Evolutionary conservation across 2,888 invertebrate genomes (phyloP).

Genomic region (Eristalinus sepulchralis): DNA sequence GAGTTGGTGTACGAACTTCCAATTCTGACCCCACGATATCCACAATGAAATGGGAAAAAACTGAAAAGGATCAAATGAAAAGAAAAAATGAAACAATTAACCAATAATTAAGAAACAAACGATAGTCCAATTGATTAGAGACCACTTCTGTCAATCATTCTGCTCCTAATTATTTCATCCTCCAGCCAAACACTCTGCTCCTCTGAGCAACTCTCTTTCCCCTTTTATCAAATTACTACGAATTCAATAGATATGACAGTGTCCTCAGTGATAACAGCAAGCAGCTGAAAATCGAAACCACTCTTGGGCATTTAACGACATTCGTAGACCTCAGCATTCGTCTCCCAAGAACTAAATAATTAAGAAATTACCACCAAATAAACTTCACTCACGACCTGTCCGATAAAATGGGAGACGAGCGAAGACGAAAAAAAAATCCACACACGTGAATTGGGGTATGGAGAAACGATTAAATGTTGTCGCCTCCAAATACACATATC

Average conservation of each 20-base stretch:
- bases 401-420: slow-evolving; percentile 46
- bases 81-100: not conserved
- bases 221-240: slow-evolving; percentile 5
- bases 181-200: not conserved
- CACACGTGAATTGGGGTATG: not conserved
- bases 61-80: not conserved
- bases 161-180: slow-evolving; percentile 3
- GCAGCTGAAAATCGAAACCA: slow-evolving; percentile 26
- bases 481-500: slow-evolving; percentile 67
- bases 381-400: slow-evolving; percentile 65
- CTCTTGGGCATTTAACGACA: slow-evolving; percentile 43
- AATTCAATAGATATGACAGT: slow-evolving; percentile 31
- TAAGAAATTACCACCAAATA: slow-evolving; percentile 70
- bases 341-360: slow-evolving; percentile 44
- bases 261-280: not conserved
- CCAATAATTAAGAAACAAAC: not conserved
- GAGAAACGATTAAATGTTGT: slow-evolving; percentile 60
- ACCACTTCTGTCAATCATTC: not conserved
- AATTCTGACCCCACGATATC: no score
- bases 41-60: no score
- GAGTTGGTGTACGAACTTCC: not conserved
- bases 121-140: slow-evolving; percentile 1
- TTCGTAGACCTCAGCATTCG: slow-evolving; percentile 1
- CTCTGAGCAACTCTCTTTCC: not conserved
- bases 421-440: not conserved